These are phyloP conservation scores for Sogatella furcifera DNA, from an alignment of 1,140 invertebrate species.

Conservation along the genomic window DNA sequence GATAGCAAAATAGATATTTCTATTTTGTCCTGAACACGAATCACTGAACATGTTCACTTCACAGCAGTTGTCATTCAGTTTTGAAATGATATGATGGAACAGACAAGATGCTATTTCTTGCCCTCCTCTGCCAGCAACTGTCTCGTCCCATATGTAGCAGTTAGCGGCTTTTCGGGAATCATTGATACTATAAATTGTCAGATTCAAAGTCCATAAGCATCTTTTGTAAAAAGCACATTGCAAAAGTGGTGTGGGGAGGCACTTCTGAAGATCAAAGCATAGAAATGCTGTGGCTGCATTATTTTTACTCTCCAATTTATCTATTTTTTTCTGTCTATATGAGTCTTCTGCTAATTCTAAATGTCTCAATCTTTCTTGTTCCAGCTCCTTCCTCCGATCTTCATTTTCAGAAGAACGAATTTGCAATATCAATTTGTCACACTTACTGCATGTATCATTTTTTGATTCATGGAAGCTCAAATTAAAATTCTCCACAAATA, in stretches of 20 bases:
- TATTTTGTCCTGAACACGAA: constrained; percentile 10
- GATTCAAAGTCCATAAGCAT: constrained; percentile 9
- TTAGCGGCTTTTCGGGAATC: neutral
- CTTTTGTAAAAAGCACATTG: constrained; percentile 12
- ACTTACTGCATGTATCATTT: too few relatives aligned
- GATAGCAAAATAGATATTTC: constrained; percentile 3
- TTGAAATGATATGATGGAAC: neutral
- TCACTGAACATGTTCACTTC: constrained; percentile 9
- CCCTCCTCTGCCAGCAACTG: neutral
- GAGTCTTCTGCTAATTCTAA: too few relatives aligned
- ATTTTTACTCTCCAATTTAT: too few relatives aligned
- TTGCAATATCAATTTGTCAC: too few relatives aligned
- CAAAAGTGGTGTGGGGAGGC: constrained; percentile 6
- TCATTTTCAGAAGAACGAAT: too few relatives aligned
- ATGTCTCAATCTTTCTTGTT: too few relatives aligned
- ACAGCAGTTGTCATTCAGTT: neutral
- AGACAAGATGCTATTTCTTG: constrained; percentile 1
- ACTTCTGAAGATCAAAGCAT: constrained; percentile 16
- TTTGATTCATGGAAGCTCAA: too few relatives aligned
- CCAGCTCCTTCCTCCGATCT: too few relatives aligned
- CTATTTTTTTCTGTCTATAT: too few relatives aligned
- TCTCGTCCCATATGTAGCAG: neutral
- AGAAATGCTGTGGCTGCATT: too few relatives aligned
- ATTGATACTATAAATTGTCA: neutral
- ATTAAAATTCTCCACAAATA: too few relatives aligned